Percentiles rank a stretch among this genome's conserved stretches.
Evolutionary conservation across 1,140 invertebrate genomes (phyloP).

Genomic region (Patella vulgata): DNA sequence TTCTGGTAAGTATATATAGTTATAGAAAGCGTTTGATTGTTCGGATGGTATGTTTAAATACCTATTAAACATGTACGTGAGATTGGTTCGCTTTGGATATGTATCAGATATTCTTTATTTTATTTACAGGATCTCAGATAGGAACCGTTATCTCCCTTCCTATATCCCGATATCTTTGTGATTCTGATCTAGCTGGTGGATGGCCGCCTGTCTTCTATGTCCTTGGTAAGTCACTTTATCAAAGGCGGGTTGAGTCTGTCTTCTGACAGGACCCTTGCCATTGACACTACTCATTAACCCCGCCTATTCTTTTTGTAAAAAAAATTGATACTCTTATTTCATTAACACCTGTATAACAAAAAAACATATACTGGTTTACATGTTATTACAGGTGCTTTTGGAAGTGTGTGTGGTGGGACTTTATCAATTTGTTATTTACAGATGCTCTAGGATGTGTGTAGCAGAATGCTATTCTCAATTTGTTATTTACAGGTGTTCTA

Average conservation of each 20-base stretch:
- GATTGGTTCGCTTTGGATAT: too few species aligned
- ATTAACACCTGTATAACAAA: too few species aligned
- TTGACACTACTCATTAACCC: not conserved
- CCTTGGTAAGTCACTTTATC: constrained; percentile 73
- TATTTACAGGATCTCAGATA: constrained; percentile 50
- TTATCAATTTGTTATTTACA: too few species aligned
- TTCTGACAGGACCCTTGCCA: not conserved
- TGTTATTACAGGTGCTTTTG: constrained; percentile 1
- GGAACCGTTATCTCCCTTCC: constrained; percentile 64
- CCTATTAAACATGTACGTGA: too few species aligned
- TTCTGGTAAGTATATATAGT: constrained; percentile 40
- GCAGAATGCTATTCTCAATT: too few species aligned
- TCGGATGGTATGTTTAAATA: too few species aligned
- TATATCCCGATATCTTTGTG: constrained; percentile 60
- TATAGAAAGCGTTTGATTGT: too few species aligned
- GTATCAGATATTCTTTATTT: too few species aligned
- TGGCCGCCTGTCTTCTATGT: constrained; percentile 92
- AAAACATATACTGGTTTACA: not conserved
- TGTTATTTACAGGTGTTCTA: too few species aligned
- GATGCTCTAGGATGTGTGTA: too few species aligned
- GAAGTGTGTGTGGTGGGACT: too few species aligned
- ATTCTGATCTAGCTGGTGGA: constrained; percentile 69
- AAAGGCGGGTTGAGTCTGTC: not conserved
- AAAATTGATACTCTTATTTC: not conserved
- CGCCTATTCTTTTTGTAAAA: not conserved